Conservation (phyloP, 2,797 vertebrate species). For the Hyperoplus immaculatus region DNA sequence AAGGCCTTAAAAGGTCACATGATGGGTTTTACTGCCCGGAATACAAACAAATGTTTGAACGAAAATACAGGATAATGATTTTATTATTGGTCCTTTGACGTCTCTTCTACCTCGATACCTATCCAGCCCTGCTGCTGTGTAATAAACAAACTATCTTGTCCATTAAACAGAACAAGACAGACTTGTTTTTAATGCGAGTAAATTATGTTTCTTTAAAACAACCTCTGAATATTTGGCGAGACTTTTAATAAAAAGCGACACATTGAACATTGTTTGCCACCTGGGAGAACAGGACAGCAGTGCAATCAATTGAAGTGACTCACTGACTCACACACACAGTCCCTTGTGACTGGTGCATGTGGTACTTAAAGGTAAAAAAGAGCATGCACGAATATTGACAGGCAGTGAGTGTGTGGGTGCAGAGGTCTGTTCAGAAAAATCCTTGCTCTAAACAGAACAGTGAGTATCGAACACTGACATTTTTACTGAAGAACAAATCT, state of each 20-base stretch:
- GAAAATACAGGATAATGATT: no score
- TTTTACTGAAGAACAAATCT: not conserved
- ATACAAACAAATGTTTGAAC: no score
- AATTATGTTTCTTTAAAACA: not conserved
- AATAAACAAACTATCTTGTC: not conserved
- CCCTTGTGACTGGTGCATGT: not conserved
- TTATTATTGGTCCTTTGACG: no score
- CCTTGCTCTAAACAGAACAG: not conserved
- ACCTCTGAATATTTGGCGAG: conserved; percentile 4
- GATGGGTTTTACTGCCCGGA: no score
- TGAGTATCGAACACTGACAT: not conserved
- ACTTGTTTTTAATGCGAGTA: not conserved
- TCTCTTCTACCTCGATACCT: no score
- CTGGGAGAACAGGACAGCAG: conserved; percentile 24
- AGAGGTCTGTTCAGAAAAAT: not conserved
- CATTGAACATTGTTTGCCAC: conserved; percentile 12
- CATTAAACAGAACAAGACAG: not conserved
- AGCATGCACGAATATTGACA: not conserved
- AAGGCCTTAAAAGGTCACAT: no score
- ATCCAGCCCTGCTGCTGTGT: no score
- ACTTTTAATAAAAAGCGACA: not conserved
- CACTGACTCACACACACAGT: conserved; percentile 27
- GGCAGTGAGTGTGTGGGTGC: conserved; percentile 13
- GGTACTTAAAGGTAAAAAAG: not conserved
- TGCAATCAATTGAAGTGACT: conserved; percentile 6